Evolutionary conservation across 2,113 vertebrate genomes (phyloP).

Genomic region (Aphelocoma coerulescens): DNA sequence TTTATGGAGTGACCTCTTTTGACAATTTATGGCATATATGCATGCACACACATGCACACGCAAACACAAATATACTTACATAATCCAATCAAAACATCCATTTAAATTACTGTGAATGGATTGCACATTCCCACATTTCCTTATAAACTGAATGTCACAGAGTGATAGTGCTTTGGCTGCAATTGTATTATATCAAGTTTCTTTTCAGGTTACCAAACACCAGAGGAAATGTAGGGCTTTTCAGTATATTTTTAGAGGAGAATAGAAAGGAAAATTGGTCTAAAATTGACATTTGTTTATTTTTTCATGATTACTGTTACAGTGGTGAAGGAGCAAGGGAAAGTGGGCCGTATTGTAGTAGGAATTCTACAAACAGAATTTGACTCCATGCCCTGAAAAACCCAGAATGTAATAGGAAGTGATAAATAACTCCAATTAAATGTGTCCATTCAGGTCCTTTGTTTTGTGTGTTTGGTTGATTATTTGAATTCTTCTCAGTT

Average conservation of each 20-base stretch:
- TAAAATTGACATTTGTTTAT: not conserved
- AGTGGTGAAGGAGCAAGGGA: not conserved
- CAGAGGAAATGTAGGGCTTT: not conserved
- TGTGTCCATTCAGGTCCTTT: not conserved
- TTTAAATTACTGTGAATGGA: conserved; percentile 13
- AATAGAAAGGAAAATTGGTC: not conserved
- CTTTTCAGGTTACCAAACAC: not conserved
- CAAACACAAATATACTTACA: conserved; percentile 45
- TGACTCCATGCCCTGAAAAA: not conserved
- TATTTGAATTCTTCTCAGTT: not conserved
- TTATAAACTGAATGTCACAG: not conserved
- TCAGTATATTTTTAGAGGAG: not conserved
- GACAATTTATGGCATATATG: conserved; percentile 19
- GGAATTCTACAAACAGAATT: not conserved
- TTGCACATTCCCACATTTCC: not conserved
- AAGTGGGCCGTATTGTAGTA: not conserved
- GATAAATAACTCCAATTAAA: not conserved
- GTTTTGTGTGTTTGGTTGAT: not conserved
- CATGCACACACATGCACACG: not conserved
- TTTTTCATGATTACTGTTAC: not conserved
- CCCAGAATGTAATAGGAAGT: not conserved
- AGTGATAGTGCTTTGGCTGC: not conserved
- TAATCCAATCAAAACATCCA: conserved; percentile 45
- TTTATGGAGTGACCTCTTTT: conserved; percentile 17
- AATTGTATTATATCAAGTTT: conserved; percentile 6